These are phyloP conservation scores for Trichonephila clavata DNA, from an alignment of 1,140 invertebrate species.

Conservation along the genomic window DNA sequence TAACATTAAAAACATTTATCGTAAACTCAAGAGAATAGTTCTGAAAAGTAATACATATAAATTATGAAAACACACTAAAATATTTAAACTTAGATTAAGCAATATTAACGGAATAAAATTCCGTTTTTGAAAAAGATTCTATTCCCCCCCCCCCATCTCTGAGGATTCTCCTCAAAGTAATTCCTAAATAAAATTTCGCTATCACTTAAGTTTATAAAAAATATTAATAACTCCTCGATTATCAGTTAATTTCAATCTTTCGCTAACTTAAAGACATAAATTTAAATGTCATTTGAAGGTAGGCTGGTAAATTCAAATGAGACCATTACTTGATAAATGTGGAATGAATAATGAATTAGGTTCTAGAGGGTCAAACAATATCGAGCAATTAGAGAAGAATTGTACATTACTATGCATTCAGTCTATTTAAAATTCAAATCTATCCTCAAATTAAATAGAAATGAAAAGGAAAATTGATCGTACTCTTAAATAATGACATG, in stretches of 20 bases:
- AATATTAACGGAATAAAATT: not conserved
- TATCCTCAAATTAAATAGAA: not conserved
- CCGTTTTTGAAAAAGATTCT: not conserved
- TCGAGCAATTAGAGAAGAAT: constrained; percentile 39
- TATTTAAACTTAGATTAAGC: not conserved
- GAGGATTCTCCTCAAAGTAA: not conserved
- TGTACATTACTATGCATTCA: constrained; percentile 17
- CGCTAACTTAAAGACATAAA: constrained; percentile 34
- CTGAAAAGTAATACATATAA: too few species aligned
- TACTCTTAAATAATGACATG: not conserved
- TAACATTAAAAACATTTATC: too few species aligned
- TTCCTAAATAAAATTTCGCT: not conserved
- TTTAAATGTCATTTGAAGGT: constrained; percentile 42
- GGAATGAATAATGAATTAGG: constrained; percentile 51
- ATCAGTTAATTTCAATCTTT: constrained; percentile 24
- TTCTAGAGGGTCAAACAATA: constrained; percentile 15
- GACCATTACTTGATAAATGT: constrained; percentile 41
- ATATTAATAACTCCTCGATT: not conserved
- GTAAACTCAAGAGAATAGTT: too few species aligned
- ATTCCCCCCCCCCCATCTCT: too few species aligned
- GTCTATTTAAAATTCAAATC: constrained; percentile 38
- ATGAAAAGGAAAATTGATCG: not conserved
- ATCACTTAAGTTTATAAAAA: not conserved
- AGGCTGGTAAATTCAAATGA: constrained; percentile 44
- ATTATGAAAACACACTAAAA: not conserved